Base-by-base conservation (phyloP, 2,797 vertebrate genomes). In the Fringilla coelebs region DNA sequence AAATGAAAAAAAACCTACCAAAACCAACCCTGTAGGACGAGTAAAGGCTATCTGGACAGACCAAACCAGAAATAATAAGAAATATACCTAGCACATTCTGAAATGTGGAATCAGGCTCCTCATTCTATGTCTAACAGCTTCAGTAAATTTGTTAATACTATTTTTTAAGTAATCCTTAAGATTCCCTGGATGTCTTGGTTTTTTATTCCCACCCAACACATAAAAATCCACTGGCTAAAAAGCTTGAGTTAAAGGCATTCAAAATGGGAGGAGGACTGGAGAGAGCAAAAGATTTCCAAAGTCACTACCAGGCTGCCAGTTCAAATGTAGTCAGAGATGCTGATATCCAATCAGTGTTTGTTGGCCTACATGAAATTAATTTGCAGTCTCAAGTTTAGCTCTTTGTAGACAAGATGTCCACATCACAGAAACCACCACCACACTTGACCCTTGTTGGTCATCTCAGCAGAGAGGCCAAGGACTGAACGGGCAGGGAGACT, bases 401-500 rank as follows among this genome's bases (percentile, higher is more conserved):
- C 76, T 90, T 88, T 71, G 90, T 65, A 93, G 95, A 95, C 92
- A 90, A 88, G 85, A 72, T 4, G 93, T 94, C 94, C 93, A 93
- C 93, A 95, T 96, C 83, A 96, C 91, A 96, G 89, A 94, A 95
- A 93, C 92, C 83, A 94, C 90, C 85, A 94, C 90, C 90, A 95
- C 88, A 96, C 85, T 91, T 90, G 88, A 93, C 95, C 82, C 85
- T 96, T 93, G 67, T 76, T 94, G 91, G 93, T 85, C 90, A 63
- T 90, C 85, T 96, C 79, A 83, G 82, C 96, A 93, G 57, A 96
- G 90, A 84, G 90, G 74, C 95, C 93, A 90, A 89, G 87, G 93
- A 96, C 68, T 93, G 93, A 97, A 97, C 0, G 85, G 89, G 86
- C 94, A 94, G 94, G 94, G 96, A 97, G 97, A 97, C 96, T 97